Evolutionary conservation across 2,888 invertebrate genomes (phyloP).

Genomic region (Saturnia japonica): DNA sequence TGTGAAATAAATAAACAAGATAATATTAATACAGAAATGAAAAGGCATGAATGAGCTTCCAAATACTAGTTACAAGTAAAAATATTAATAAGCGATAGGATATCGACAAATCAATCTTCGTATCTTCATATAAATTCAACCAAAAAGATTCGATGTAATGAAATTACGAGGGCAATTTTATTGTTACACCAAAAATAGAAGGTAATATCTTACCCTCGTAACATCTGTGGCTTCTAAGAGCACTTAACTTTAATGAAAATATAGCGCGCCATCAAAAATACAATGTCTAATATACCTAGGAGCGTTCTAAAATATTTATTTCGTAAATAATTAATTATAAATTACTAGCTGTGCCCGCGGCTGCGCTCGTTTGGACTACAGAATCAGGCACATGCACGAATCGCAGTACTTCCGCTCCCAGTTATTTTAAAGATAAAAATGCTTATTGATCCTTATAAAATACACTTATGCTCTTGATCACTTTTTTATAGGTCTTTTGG

Average conservation of each 20-base stretch:
- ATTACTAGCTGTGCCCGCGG: no score
- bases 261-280: conserved; percentile 9
- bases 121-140: neutral
- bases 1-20: no score
- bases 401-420: no score
- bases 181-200: conserved; percentile 15
- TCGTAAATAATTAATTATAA: neutral
- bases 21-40: neutral
- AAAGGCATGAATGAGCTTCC: neutral
- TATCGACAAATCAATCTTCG: conserved; percentile 4
- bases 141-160: neutral
- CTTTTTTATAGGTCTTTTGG: no score
- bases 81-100: neutral
- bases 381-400: no score
- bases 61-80: neutral
- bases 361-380: no score
- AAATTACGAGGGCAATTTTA: conserved; percentile 10
- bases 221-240: conserved; percentile 9
- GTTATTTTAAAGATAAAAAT: no score
- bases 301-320: neutral
- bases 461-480: no score
- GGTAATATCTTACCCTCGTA: conserved; percentile 7
- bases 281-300: conserved; percentile 9
- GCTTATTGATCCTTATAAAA: no score
- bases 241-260: conserved; percentile 15